Conservation (phyloP, 2,113 vertebrate genomes). For the Carassius auratus region DNA sequence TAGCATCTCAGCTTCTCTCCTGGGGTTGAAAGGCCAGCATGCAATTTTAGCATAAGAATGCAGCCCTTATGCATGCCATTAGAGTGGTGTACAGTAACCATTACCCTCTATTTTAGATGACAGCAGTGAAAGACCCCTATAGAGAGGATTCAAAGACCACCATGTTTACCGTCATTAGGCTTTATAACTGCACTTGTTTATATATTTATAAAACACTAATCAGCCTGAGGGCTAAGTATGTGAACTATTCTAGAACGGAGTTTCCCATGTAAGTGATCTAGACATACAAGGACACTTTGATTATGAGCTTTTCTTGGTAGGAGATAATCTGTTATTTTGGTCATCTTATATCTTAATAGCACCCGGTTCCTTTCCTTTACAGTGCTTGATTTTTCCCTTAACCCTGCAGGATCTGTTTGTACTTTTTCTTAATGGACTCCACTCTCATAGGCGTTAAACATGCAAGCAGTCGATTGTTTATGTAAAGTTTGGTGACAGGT, state of each 20-base stretch:
- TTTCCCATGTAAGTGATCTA: slow-evolving; percentile 7
- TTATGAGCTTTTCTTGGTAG: slow-evolving; percentile 23
- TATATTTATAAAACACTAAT: slow-evolving; percentile 22
- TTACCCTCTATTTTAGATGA: slow-evolving; percentile 54
- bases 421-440: slow-evolving; percentile 12
- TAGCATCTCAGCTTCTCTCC: slow-evolving; percentile 44
- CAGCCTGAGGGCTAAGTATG: background rate
- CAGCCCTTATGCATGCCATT: slow-evolving; percentile 55
- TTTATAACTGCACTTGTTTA: slow-evolving; percentile 4
- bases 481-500: slow-evolving; percentile 34
- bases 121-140: slow-evolving; percentile 51
- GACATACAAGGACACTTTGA: slow-evolving; percentile 35
- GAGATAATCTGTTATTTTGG: slow-evolving; percentile 19
- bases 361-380: slow-evolving; percentile 22
- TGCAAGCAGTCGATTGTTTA: slow-evolving; percentile 27
- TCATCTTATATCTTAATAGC: slow-evolving; percentile 38
- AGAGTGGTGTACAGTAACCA: slow-evolving; percentile 53
- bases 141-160: slow-evolving; percentile 37
- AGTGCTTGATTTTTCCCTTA: background rate
- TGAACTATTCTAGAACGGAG: slow-evolving; percentile 2
- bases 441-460: slow-evolving; percentile 15
- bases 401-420: slow-evolving; percentile 25
- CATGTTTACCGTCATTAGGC: slow-evolving; percentile 40
- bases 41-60: slow-evolving; percentile 44
- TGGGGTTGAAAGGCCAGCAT: slow-evolving; percentile 55